Conservation (phyloP, 2,888 invertebrate genomes). For the Cistogaster globosa region DNA sequence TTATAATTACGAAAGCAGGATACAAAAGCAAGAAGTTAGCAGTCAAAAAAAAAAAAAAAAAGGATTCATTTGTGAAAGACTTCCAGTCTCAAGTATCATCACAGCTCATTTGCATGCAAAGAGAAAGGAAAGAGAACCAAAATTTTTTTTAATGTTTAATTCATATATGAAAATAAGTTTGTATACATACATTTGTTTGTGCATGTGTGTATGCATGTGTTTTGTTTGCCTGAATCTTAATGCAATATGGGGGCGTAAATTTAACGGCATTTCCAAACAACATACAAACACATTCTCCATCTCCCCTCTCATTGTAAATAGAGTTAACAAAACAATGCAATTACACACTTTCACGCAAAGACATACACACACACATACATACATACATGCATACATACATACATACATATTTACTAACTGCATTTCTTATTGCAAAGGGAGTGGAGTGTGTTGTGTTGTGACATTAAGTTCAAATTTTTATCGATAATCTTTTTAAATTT, state of each 20-base stretch:
- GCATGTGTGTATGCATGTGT: background rate
- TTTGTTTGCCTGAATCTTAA: background rate
- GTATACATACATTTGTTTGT: background rate
- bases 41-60: too few relatives aligned
- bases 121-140: background rate
- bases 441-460: conserved; percentile 28
- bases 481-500: conserved; percentile 58
- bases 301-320: background rate
- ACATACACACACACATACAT: background rate
- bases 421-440: conserved; percentile 21
- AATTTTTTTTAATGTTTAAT: background rate
- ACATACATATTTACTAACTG: background rate
- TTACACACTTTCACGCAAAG: background rate
- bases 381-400: background rate
- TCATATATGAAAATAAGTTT: background rate
- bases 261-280: conserved; percentile 11
- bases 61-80: conserved; percentile 56
- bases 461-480: conserved; percentile 56
- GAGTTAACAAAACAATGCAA: conserved; percentile 31
- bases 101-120: conserved; percentile 27
- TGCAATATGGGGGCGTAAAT: conserved; percentile 37
- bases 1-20: background rate
- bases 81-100: conserved; percentile 59
- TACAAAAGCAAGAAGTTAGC: conserved; percentile 13
- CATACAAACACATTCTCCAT: conserved; percentile 18